Base-by-base conservation (phyloP, 2,797 vertebrate genomes). In the Cirrhinus mrigala region DNA sequence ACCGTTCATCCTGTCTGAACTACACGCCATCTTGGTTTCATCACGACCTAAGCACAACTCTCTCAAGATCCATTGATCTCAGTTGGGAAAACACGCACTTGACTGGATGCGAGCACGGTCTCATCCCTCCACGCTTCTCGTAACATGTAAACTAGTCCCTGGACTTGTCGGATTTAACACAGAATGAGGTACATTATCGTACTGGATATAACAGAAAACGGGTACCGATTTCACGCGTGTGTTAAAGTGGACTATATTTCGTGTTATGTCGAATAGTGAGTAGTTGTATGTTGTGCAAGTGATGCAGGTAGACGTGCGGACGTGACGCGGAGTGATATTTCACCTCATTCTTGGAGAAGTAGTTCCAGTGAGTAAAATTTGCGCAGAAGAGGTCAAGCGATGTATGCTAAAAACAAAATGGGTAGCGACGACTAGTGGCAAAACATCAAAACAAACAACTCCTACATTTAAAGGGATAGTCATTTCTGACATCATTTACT, bases 21-120 rank as follows among this genome's bases (percentile, higher is more conserved):
- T 94, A 94, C 93, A 92, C 95, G 95, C 96, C 96, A 96, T 96
- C 95, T 96, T 96, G 95, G 92, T 92, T 95, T 94, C 94, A 94
- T 95, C 94, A 94, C 94, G 92, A 93, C 94, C 94, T 91, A 92
- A 95, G 92, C 93, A 94, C 95, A 93, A 91, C 94, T 92, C 90
- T 90, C 90, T 89, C 60, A 79, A 90, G 84, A 87, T 75, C 84
- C 86, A 87, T 85, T 70, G 83, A 87, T 87, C 66, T 85, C 78
- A 76, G 82, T 81, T 62, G 62, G 79, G 82, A 71, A 88, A 87
- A 84, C 77, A 68, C 73, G 46, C 80, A 46, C 24, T 84, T 79
- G 85, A 85, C 87, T 88, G 85, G 81, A 87, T 74, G 70, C 37
- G 52, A 84, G 62, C 69, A 48, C 71, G 24, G 79, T 85, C 70